Percentiles rank a stretch among this genome's conserved stretches.
These are phyloP conservation scores for Cynoglossus semilaevis DNA, from an alignment of 2,113 vertebrate species.

Conservation along the genomic window DNA sequence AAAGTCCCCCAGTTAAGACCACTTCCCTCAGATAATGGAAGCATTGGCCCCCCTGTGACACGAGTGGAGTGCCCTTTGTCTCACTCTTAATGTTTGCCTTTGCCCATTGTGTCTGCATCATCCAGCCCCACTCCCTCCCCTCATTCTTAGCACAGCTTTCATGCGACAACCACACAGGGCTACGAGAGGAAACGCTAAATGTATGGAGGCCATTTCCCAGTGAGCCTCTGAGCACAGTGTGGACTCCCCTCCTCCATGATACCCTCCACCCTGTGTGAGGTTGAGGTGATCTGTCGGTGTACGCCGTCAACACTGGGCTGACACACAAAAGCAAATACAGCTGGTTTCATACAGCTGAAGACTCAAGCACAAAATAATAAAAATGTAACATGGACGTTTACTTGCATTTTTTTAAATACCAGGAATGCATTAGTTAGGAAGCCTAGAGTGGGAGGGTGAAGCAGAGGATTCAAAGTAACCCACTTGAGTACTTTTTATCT, in stretches of 20 bases:
- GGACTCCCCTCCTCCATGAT: constrained; percentile 14
- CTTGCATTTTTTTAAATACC: background rate
- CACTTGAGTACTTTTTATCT: background rate
- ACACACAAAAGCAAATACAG: background rate
- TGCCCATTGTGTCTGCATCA: constrained; percentile 78
- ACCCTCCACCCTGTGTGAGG: constrained; percentile 16
- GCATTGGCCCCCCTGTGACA: constrained; percentile 73
- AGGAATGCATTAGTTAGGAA: background rate
- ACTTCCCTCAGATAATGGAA: constrained; percentile 72
- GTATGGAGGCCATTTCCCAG: constrained; percentile 66
- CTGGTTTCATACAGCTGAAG: no score
- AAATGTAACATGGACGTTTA: no score
- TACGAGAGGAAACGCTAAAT: constrained; percentile 78
- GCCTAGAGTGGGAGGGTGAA: no score
- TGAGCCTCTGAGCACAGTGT: constrained; percentile 59
- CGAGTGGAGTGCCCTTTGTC: constrained; percentile 77
- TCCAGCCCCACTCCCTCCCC: constrained; percentile 42
- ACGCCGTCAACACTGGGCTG: constrained; percentile 21
- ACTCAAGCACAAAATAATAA: constrained; percentile 18
- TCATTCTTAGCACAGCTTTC: constrained; percentile 36
- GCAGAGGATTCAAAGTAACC: no score
- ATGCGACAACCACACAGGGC: constrained; percentile 35
- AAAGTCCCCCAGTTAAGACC: constrained; percentile 68
- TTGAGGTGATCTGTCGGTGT: constrained; percentile 37
- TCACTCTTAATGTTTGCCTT: constrained; percentile 85